Evolutionary conservation across 2,113 vertebrate genomes (phyloP).

Genomic region (Colistium nudipinnis): DNA sequence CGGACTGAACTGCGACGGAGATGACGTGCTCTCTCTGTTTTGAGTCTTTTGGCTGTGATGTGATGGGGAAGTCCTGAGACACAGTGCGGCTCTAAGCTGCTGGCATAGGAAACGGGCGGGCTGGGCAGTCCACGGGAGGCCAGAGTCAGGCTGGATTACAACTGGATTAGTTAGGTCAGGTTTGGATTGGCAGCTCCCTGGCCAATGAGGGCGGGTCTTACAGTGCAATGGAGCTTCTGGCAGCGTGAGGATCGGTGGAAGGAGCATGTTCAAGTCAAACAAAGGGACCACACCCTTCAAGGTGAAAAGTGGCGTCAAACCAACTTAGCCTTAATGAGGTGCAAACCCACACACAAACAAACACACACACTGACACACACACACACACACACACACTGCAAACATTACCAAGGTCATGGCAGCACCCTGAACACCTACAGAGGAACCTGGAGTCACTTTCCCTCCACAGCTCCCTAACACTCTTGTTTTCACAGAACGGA

Average conservation of each 20-base stretch:
- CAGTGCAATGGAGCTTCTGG: constrained; percentile 83
- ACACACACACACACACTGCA: constrained; percentile 33
- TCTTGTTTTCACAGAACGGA: constrained; percentile 57
- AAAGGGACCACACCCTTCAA: constrained; percentile 53
- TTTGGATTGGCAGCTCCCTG: constrained; percentile 75
- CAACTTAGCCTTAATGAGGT: constrained; percentile 61
- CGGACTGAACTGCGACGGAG: constrained; percentile 67
- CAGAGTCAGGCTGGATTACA: constrained; percentile 85
- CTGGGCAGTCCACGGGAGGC: constrained; percentile 82
- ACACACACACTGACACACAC: constrained; percentile 18
- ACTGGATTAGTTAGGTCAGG: constrained; percentile 69
- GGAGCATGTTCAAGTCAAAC: constrained; percentile 63
- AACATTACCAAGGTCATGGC: constrained; percentile 53
- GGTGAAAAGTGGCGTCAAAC: constrained; percentile 54
- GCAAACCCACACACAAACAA: constrained; percentile 15
- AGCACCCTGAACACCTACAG: constrained; percentile 78
- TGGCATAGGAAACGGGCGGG: constrained; percentile 82
- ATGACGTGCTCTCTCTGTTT: constrained; percentile 71
- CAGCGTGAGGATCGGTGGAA: constrained; percentile 68
- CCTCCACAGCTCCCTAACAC: constrained; percentile 64
- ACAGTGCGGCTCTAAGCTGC: constrained; percentile 83
- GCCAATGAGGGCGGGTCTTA: constrained; percentile 79
- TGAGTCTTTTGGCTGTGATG: constrained; percentile 78
- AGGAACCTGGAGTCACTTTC: constrained; percentile 66
- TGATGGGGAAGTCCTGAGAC: constrained; percentile 85